A percentile compares a stretch with the other conserved stretches of the same genome.
Conservation (phyloP, 2,888 invertebrate species). For the Druceiella hillmani region DNA sequence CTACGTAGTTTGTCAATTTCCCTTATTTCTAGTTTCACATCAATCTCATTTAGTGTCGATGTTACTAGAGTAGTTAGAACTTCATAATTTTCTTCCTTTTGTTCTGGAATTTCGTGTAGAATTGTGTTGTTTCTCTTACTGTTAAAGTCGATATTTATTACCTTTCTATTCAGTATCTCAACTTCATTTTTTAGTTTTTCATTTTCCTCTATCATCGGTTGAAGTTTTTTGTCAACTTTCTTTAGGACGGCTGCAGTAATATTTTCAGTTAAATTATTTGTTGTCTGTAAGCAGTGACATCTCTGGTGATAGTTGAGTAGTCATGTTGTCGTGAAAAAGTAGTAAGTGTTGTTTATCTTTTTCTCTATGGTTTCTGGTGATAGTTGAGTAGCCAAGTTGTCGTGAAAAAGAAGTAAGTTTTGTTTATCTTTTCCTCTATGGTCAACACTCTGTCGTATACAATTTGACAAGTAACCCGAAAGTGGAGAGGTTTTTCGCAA, state of each 20-base stretch:
- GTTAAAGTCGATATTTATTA: constrained; percentile 1
- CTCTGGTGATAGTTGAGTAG: too few relatives aligned
- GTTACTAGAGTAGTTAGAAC: constrained; percentile 2
- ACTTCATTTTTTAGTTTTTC: constrained; percentile 16
- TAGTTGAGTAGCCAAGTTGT: too few relatives aligned
- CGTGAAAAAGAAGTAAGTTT: too few relatives aligned
- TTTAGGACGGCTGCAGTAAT: constrained; percentile 13
- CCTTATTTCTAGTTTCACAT: constrained; percentile 2
- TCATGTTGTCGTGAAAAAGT: too few relatives aligned
- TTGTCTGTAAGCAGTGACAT: too few relatives aligned
- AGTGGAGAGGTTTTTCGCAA: too few relatives aligned
- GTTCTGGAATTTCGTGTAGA: constrained; percentile 5
- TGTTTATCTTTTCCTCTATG: too few relatives aligned
- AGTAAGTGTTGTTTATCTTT: too few relatives aligned
- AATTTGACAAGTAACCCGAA: too few relatives aligned
- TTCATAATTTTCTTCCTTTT: constrained; percentile 5
- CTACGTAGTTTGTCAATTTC: constrained; percentile 4
- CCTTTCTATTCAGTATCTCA: constrained; percentile 7
- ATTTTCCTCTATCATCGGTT: constrained; percentile 15
- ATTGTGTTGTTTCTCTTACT: constrained; percentile 4
- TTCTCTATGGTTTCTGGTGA: too few relatives aligned
- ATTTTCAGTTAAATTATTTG: constrained; percentile 16
- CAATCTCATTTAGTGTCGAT: constrained; percentile 3
- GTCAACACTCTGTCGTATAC: too few relatives aligned
- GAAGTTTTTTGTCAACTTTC: constrained; percentile 17